These are phyloP conservation scores for Cirrhinus mrigala DNA, from an alignment of 2,797 vertebrate species.

Conservation along the genomic window DNA sequence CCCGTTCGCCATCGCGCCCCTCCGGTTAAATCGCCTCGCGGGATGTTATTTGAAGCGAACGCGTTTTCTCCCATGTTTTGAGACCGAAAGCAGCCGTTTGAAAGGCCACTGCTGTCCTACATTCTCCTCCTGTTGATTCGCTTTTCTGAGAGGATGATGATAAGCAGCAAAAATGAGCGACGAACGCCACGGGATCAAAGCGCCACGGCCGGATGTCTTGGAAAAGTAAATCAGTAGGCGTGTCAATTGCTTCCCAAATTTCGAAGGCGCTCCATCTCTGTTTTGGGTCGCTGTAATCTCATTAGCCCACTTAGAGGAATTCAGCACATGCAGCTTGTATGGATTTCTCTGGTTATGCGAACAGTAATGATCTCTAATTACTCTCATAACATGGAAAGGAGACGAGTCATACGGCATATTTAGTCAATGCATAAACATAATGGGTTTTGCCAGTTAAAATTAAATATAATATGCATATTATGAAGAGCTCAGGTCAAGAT, in stretches of 20 bases:
- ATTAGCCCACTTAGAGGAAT: constrained; percentile 24
- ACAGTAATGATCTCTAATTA: constrained; percentile 39
- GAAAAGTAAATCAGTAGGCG: constrained; percentile 31
- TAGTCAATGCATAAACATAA: not conserved
- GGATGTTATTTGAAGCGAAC: not conserved
- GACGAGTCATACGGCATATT: not conserved
- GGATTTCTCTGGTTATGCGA: not conserved
- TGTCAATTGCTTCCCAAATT: constrained; percentile 38
- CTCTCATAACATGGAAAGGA: constrained; percentile 6
- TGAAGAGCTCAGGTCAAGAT: not conserved
- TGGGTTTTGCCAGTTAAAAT: not conserved
- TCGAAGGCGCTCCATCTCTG: constrained; percentile 24
- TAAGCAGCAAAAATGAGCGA: constrained; percentile 13
- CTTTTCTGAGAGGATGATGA: constrained; percentile 14
- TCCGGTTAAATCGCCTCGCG: not conserved
- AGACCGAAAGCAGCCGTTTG: constrained; percentile 17
- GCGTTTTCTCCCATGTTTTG: constrained; percentile 11
- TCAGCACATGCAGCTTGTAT: constrained; percentile 7
- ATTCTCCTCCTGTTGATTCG: constrained; percentile 14
- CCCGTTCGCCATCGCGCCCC: no score
- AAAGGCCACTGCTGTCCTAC: constrained; percentile 15
- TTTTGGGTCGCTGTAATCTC: constrained; percentile 40
- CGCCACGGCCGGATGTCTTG: constrained; percentile 9
- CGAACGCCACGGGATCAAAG: constrained; percentile 14
- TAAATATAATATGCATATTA: not conserved